Evolutionary conservation across 1,140 invertebrate species (phyloP).

Genomic region (Teleogryllus occipitalis): DNA sequence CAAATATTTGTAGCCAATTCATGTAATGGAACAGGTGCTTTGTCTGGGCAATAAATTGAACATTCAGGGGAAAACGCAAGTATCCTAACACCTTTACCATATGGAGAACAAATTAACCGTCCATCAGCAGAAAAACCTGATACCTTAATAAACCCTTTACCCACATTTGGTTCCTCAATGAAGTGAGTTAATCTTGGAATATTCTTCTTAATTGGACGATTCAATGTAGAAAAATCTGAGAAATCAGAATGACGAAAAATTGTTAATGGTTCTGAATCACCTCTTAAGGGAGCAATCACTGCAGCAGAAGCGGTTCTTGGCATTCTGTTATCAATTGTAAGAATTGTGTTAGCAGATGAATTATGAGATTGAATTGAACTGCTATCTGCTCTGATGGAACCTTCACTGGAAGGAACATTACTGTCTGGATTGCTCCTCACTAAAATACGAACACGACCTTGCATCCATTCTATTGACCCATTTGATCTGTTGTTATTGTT

Average conservation of each 20-base stretch:
- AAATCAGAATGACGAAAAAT: background rate
- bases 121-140: conserved; percentile 84
- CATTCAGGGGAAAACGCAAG: conserved; percentile 70
- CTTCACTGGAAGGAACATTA: background rate
- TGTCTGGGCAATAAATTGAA: conserved; percentile 52
- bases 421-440: background rate
- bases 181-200: conserved; percentile 71
- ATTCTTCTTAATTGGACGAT: conserved; percentile 53
- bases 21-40: conserved; percentile 41
- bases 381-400: background rate
- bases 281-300: too few relatives aligned
- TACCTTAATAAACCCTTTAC: conserved; percentile 78
- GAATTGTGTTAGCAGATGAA: too few relatives aligned
- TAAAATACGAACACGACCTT: background rate
- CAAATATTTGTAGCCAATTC: conserved; percentile 61
- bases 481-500: background rate
- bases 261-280: too few relatives aligned
- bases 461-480: background rate
- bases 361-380: background rate
- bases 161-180: conserved; percentile 78
- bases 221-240: background rate
- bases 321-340: too few relatives aligned
- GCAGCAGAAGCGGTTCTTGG: too few relatives aligned
- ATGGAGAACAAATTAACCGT: conserved; percentile 80
- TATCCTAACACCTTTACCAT: conserved; percentile 71